Evolutionary conservation across 2,797 vertebrate species (phyloP), one percentile per base, ranked within the genome.

Genomic region (Steatocranus sp.): DNA sequence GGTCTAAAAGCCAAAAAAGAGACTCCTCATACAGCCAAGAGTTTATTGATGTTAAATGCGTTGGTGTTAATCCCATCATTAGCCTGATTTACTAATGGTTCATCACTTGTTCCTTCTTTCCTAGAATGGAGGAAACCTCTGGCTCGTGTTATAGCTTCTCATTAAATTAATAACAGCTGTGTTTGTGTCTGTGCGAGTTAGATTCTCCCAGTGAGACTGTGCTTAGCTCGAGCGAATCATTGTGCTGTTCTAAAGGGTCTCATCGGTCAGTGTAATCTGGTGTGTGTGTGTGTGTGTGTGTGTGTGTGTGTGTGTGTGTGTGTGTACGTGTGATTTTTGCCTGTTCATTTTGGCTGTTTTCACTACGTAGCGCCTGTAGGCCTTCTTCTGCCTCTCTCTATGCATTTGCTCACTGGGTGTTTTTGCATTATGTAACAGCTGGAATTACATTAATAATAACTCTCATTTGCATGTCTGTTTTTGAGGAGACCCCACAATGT

Each of bases 31-130:
- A 46, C 51, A 78, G 25, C 50, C 68, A 73, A 27, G 61, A 56
- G 82, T 63, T 81, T n/a, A 80, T 36, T 18, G 43, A 36, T 48
- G 25, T 81, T 84, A 41, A 81, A 83, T 43, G 12, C 3, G 17
- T 18, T 30, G 75, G 68, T 34, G 58, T 84, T 86, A 86, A 91
- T 91, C 79, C 75, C 5, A 8, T 79, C 75, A 87, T 87, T 88
- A 89, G 70, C 70, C 78, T 68, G 30, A 77, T 85, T 78, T 75
- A 75, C 18, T 68, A 78, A 88, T 2, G 79, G 11, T 23, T 78
- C 79, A 14, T 80, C 75, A 78, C 80, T 27, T 7, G 78, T 46
- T 46, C 63, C 3, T 5, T 68, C 34, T 84, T 38, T 15, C 41
- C 36, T 73, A 46, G 53, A 73, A 46, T 1, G 36, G 7, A 34